phyloP scores from a whole-genome alignment of 2,888 invertebrate species.

The Callosobruchus maculatus region DNA sequence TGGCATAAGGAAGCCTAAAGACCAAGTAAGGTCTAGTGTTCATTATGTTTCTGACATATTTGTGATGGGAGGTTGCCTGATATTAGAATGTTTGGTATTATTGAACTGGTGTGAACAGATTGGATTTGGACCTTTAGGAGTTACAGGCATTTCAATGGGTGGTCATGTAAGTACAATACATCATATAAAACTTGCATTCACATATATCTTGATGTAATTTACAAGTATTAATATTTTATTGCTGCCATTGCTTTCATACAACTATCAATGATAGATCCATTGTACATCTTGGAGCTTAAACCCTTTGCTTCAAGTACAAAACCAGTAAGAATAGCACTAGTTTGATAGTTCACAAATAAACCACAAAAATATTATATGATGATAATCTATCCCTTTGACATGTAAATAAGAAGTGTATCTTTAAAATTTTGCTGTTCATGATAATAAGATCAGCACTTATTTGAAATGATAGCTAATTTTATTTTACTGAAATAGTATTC shows the following conservation, averaged over 20 bases:
- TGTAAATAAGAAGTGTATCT: no score
- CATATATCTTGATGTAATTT: not conserved
- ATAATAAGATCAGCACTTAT: no score
- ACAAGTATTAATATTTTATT: not conserved
- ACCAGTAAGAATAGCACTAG: no score
- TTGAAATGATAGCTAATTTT: no score
- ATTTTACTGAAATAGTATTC: no score
- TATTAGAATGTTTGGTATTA: slow-evolving; percentile 87
- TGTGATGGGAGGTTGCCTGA: slow-evolving; percentile 97
- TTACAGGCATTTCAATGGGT: slow-evolving; percentile 96
- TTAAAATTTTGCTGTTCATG: no score
- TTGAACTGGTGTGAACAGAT: slow-evolving; percentile 91
- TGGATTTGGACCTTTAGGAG: slow-evolving; percentile 88
- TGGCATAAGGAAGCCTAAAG: slow-evolving; percentile 81
- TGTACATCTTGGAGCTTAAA: no score
- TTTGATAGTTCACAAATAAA: no score
- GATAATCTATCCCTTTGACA: no score
- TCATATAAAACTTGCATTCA: not conserved
- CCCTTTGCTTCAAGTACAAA: no score
- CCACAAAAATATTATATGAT: no score
- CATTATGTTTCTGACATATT: slow-evolving; percentile 97
- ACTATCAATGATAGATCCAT: not conserved
- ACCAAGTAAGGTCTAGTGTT: slow-evolving; percentile 84
- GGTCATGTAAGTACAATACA: slow-evolving; percentile 75
- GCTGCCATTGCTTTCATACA: not conserved